Conservation (phyloP, 2,888 invertebrate species). For the Ornithoptera priamus region DNA sequence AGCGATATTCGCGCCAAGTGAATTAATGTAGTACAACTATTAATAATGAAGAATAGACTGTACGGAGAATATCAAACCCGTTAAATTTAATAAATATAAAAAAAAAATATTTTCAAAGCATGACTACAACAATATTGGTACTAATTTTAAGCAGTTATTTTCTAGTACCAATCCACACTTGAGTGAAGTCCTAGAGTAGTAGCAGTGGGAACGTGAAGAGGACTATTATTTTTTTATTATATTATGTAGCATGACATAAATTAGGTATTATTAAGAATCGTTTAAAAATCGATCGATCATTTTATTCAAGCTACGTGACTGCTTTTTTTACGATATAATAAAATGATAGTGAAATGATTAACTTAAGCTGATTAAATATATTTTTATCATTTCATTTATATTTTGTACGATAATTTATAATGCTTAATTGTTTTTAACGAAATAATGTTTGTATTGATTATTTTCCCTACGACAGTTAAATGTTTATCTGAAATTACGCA, state of each 20-base stretch:
- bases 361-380: conserved; percentile 4
- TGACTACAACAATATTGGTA: not conserved
- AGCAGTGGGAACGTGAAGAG: too few species aligned
- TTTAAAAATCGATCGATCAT: conserved; percentile 61
- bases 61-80: too few species aligned
- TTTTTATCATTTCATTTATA: not conserved
- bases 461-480: not conserved
- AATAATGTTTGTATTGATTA: not conserved
- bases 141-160: not conserved
- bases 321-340: not conserved
- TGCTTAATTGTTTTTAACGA: not conserved
- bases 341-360: conserved; percentile 4
- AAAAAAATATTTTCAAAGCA: too few species aligned
- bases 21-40: too few species aligned
- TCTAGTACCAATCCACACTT: too few species aligned
- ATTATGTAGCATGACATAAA: not conserved
- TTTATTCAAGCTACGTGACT: conserved; percentile 33
- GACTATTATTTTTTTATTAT: too few species aligned
- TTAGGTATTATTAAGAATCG: conserved; percentile 38
- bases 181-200: too few species aligned
- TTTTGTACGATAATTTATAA: not conserved
- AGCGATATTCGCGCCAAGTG: not conserved
- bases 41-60: too few species aligned
- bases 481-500: not conserved
- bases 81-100: too few species aligned